Percentiles rank a stretch among this genome's conserved stretches.
Evolutionary conservation across 2,113 vertebrate species (phyloP).

Genomic region (Numida meleagris): DNA sequence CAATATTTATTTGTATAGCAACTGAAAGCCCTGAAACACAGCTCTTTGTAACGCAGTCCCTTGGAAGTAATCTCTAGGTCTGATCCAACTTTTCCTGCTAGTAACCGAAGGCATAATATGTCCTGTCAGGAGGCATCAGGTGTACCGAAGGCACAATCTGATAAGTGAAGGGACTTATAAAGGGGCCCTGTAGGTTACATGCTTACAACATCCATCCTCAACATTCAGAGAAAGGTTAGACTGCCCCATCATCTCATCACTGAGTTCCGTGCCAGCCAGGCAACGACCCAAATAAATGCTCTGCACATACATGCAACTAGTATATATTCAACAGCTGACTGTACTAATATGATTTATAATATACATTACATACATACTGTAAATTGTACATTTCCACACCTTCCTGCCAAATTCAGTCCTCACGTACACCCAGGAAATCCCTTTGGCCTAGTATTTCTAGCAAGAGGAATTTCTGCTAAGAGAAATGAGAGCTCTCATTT

Average conservation of each 20-base stretch:
- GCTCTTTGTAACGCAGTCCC: neutral
- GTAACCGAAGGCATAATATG: neutral
- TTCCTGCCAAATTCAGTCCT: conserved; percentile 50
- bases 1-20: neutral
- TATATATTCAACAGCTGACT: conserved; percentile 59
- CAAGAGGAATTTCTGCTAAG: conserved; percentile 34
- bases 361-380: conserved; percentile 51
- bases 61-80: neutral
- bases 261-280: conserved; percentile 11
- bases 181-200: neutral
- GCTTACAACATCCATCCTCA: neutral
- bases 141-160: too few relatives aligned
- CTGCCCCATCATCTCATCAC: neutral
- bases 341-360: conserved; percentile 66
- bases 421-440: conserved; percentile 62
- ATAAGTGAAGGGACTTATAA: neutral
- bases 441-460: conserved; percentile 31
- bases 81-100: neutral
- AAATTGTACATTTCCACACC: conserved; percentile 65
- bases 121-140: neutral
- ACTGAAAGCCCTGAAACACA: neutral
- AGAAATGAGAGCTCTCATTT: neutral
- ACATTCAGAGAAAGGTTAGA: neutral
- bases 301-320: conserved; percentile 38
- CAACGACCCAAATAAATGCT: conserved; percentile 52